Conservation (phyloP, 2,113 vertebrate species). For the Dinomys branickii region DNA sequence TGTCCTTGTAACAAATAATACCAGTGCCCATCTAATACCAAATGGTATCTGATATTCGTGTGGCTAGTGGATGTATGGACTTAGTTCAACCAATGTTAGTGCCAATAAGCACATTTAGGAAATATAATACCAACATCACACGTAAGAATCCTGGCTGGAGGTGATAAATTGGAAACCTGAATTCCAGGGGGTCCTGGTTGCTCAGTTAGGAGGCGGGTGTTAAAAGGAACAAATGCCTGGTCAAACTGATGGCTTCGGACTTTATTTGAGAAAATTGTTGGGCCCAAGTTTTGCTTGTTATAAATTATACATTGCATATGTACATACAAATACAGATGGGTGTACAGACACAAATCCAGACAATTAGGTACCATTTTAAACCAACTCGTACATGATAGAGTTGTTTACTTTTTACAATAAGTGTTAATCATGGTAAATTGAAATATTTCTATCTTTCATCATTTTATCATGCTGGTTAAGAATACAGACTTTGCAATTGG, state of each 20-base stretch:
- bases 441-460: neutral
- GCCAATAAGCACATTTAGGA: slow-evolving; percentile 9
- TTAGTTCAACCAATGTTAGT: neutral
- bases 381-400: neutral
- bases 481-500: neutral
- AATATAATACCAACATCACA: neutral
- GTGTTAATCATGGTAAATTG: neutral
- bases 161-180: neutral
- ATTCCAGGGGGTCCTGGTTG: neutral
- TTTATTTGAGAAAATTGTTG: neutral
- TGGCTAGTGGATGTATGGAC: neutral
- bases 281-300: neutral
- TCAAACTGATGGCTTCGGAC: neutral
- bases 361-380: neutral
- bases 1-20: slow-evolving; percentile 47
- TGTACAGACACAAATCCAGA: neutral
- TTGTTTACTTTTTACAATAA: neutral
- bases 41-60: neutral
- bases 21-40: neutral
- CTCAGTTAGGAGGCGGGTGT: neutral
- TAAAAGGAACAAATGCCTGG: neutral
- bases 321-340: neutral
- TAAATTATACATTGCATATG: neutral
- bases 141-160: neutral
- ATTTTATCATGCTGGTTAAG: neutral